Percentiles rank a stretch among this genome's conserved stretches.
Conservation (phyloP, 2,888 invertebrate genomes). For the Agapostemon virescens region DNA sequence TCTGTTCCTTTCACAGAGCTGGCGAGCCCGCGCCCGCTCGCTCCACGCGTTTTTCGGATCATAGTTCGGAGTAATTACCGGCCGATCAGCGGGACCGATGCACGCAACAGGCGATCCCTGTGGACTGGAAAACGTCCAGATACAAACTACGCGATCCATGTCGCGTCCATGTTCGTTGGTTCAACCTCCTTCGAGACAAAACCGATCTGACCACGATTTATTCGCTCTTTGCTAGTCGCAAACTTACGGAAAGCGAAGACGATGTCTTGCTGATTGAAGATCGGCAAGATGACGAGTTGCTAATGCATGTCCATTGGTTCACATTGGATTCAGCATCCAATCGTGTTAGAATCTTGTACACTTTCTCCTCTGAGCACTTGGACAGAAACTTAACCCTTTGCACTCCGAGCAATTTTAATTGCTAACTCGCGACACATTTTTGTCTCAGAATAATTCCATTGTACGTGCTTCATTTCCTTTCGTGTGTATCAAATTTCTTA, state of each 20-base stretch:
- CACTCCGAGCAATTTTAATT: too few species aligned
- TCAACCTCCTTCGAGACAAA: neutral
- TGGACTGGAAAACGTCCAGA: neutral
- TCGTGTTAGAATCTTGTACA: too few species aligned
- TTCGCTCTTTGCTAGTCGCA: too few species aligned
- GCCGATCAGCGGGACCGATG: neutral
- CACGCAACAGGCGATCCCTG: constrained; percentile 6
- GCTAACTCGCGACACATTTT: too few species aligned
- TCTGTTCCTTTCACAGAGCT: neutral
- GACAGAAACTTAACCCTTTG: too few species aligned
- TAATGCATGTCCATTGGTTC: neutral
- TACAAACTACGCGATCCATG: neutral
- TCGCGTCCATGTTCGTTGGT: neutral
- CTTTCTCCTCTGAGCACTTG: too few species aligned
- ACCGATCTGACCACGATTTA: neutral
- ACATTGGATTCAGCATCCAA: neutral
- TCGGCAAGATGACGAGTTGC: neutral
- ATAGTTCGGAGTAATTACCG: constrained; percentile 3
- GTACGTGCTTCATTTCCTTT: too few species aligned
- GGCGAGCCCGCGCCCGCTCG: neutral
- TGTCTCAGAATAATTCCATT: too few species aligned
- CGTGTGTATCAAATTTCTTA: too few species aligned
- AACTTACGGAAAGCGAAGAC: neutral
- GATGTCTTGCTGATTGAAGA: neutral
- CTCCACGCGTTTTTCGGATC: neutral